Base-by-base conservation (phyloP, 30 jellyfish, hydroid and myxozoan species). In the Aurelia sp. region DNA sequence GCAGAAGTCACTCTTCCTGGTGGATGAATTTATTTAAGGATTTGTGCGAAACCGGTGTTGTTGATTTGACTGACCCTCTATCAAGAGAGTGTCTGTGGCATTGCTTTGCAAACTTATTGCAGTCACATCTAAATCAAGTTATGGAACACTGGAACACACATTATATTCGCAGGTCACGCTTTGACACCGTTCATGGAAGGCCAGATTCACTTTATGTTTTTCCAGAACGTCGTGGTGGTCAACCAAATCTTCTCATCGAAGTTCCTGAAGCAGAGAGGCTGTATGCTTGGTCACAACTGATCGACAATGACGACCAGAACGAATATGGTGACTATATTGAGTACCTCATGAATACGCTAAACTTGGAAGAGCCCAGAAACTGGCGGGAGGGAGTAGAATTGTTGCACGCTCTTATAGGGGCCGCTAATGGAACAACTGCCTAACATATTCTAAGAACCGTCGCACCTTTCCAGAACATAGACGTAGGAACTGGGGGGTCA, bases 1-100 rank as follows among this genome's bases (percentile, higher is more conserved):
- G 85, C 17, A 70, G 67, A 61, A 27, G 41, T 59, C 66, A 93
- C 19, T 8, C 79, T 16, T 31, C 62, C 15, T 89, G 97, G 97
- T 89, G 90, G 94, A 60, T 53, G 24, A 89, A 81, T 47, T 70
- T 67, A 60, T 88, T 88, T 76, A 80, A 78, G 60, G 93, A 88
- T 63, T 1, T 69, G 18, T 68, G 84, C 16, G 74, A 40, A 10
- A 18, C 67, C 20, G 92, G 92, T 30, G 57, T 12, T 13, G 21
- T 78, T 1, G 58, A 80, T 85, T 60, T 38, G 38, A 52, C 65
- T 8, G 57, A 47, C 17, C 77, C 50, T 41, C 17, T 62, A 50
- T 63, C 41, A 35, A 78, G 47, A 22, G 96, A 85, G 50, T 38
- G 72, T 41, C 82, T 85, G 13, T 72, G 91, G 91, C 73, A 15